These are phyloP conservation scores for Caradrina kadenii DNA, from an alignment of 2,888 invertebrate species.

Conservation along the genomic window DNA sequence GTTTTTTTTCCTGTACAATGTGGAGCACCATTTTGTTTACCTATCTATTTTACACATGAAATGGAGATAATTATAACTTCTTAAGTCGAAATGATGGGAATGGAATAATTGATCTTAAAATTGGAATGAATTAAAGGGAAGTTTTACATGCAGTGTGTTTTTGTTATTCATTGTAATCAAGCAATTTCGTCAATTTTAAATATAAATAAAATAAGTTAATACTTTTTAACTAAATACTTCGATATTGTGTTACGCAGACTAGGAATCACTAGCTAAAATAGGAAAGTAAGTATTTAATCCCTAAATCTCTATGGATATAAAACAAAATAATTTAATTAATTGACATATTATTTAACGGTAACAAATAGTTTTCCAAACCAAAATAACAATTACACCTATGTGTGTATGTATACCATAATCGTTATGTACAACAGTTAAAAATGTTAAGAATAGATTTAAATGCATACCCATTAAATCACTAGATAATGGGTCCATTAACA, in stretches of 20 bases:
- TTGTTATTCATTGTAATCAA: constrained; percentile 3
- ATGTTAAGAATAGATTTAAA: background rate
- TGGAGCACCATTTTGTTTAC: constrained; percentile 40
- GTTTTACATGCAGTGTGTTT: background rate
- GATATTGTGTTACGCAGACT: constrained; percentile 25
- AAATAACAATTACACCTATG: constrained; percentile 3
- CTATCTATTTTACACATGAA: constrained; percentile 1
- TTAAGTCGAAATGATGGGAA: background rate
- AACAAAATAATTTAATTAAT: background rate
- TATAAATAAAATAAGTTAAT: constrained; percentile 29
- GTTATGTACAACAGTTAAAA: constrained; percentile 16
- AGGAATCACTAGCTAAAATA: constrained; percentile 16
- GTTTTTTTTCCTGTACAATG: constrained; percentile 24
- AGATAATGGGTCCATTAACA: constrained; percentile 2
- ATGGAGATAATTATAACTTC: constrained; percentile 2
- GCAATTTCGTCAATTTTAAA: constrained; percentile 20
- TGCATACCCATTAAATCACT: constrained; percentile 2
- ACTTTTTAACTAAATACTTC: constrained; percentile 14
- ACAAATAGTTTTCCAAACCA: background rate
- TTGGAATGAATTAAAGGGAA: background rate
- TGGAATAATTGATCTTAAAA: background rate
- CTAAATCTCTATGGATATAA: constrained; percentile 20
- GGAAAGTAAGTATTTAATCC: background rate
- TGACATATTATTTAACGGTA: background rate
- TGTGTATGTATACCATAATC: constrained; percentile 8